Evolutionary conservation across 1,140 invertebrate genomes (phyloP), one percentile per base, ranked within the genome.

Genomic region (Eurytemora carolleeae): DNA sequence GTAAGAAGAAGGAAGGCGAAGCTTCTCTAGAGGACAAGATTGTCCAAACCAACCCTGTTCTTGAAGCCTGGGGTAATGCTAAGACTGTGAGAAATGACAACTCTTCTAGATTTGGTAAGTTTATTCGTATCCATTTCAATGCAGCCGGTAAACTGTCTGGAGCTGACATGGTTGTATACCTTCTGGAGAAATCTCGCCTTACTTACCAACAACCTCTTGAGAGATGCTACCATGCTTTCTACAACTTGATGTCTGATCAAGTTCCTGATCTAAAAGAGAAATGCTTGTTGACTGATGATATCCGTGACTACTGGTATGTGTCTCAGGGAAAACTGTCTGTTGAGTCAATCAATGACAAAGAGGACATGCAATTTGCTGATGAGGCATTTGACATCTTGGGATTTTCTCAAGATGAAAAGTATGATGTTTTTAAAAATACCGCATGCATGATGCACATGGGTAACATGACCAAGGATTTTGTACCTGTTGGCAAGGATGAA

Each of bases 141-240:
- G 87, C 89, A 63, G 85, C 86, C 79, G 95, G 94, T 76, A 98
- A 98, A 84, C 79, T 99, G 77, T 94, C 95, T 76, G 95, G 95
- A 83, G 94, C 94, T 79, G 95, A 99, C 79, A 99, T 99, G 79
- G 95, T 98, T 78, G 95, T 91, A 69, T 98, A 99, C 80, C 80
- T 99, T 78, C 80, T 99, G 71, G 96, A 99, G 78, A 99, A 99
- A 77, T 97, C 96, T 76, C 91, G 96, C 87, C 95, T 99, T 76
- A 98, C 98, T 76, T 98, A 93, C 71, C 95, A 99, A 78, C 92
- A 96, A 73, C 72, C 87, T 66, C 78, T 95, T 67, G 96, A 99
- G 78, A 85, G 96, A 76, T 98, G 95, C 67, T 99, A 98, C 81
- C 96, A 99, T 76, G 98, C 99, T 75, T 99, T 99, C 88, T 99